Conservation (phyloP, 1,140 invertebrate genomes). For the Drosophila murphyi region DNA sequence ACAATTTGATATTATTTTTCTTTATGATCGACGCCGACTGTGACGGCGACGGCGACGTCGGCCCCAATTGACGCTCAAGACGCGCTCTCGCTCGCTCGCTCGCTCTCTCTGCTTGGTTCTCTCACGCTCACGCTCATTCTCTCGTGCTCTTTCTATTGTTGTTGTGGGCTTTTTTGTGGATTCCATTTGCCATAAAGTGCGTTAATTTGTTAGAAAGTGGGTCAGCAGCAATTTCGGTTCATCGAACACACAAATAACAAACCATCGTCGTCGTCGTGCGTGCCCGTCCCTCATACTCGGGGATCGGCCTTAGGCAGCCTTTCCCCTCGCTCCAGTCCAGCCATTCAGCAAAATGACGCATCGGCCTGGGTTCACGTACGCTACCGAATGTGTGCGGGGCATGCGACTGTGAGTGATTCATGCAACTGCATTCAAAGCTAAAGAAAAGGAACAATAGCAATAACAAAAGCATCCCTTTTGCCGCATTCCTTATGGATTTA, state of each 20-base stretch:
- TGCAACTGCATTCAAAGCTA: constrained; percentile 26
- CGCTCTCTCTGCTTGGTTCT: constrained; percentile 15
- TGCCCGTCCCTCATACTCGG: constrained; percentile 14
- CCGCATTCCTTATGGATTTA: constrained; percentile 18
- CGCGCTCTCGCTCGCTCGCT: constrained; percentile 26
- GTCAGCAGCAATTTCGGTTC: constrained; percentile 77
- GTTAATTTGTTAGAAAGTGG: constrained; percentile 75
- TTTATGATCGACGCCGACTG: constrained; percentile 33
- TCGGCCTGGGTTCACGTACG: constrained; percentile 37
- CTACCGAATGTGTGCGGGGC: constrained; percentile 27
- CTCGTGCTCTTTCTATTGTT: constrained; percentile 12
- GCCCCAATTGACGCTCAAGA: constrained; percentile 46
- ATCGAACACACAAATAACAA: constrained; percentile 80
- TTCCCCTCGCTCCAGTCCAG: neutral
- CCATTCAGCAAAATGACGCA: constrained; percentile 45
- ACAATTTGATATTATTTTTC: constrained; percentile 43
- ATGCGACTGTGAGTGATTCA: constrained; percentile 25
- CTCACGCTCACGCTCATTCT: constrained; percentile 17
- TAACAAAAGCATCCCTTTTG: constrained; percentile 1
- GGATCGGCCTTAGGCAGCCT: constrained; percentile 15
- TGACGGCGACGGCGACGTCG: constrained; percentile 8
- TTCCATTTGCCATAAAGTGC: constrained; percentile 79
- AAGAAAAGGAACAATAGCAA: constrained; percentile 5
- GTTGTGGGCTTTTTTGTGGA: constrained; percentile 52
- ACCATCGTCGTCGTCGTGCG: constrained; percentile 29